Conservation (phyloP, 2,888 invertebrate genomes). For the Nebria brevicollis region DNA sequence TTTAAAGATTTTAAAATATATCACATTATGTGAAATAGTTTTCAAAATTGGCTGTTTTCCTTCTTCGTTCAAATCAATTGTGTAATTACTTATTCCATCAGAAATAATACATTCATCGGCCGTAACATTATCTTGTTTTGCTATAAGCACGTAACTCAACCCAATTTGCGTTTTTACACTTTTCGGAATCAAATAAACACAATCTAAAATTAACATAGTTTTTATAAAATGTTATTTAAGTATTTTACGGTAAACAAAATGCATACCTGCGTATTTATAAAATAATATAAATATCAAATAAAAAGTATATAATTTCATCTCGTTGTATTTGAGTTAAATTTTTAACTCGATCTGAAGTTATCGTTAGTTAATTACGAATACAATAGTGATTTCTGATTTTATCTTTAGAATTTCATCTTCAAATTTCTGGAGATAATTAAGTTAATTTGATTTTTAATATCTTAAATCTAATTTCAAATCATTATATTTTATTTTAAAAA, state of each 20-base stretch:
- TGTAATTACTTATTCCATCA: not conserved
- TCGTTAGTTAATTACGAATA: not conserved
- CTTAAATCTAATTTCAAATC: too few species aligned
- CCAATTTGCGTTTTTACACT: conserved; percentile 7
- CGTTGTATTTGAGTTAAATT: not conserved
- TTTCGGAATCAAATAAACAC: conserved; percentile 18
- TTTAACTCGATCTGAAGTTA: not conserved
- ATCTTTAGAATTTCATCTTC: too few species aligned
- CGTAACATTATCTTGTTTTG: conserved; percentile 19
- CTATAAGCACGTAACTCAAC: conserved; percentile 9
- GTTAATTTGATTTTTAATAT: too few species aligned
- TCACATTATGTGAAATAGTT: not conserved
- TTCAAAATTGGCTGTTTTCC: not conserved
- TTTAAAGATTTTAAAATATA: not conserved
- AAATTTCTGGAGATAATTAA: too few species aligned
- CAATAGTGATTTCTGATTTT: too few species aligned
- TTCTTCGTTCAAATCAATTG: conserved; percentile 10
- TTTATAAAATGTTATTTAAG: too few species aligned
- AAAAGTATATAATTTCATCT: not conserved
- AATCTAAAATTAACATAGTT: not conserved
- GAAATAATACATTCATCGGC: conserved; percentile 18
- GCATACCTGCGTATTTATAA: not conserved
- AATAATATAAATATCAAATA: conserved; percentile 11
- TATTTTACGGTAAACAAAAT: not conserved
- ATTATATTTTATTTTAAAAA: too few species aligned